Evolutionary conservation across 2,113 vertebrate species (phyloP), one percentile per base, ranked within the genome.

Genomic region (Calidris pygmaea): DNA sequence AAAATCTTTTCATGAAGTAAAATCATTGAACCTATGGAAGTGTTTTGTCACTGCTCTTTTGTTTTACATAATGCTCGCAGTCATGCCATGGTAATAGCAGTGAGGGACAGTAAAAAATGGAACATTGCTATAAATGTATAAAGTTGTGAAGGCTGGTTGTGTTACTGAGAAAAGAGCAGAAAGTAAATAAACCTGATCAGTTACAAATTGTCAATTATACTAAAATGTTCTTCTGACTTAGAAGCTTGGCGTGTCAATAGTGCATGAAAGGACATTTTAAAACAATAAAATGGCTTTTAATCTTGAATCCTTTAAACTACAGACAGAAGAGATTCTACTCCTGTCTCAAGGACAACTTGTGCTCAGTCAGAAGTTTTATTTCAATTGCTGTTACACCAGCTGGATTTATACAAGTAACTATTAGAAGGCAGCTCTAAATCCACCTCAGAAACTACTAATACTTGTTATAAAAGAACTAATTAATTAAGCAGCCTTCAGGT

Each of bases 141-240:
- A 87, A 89, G 23, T 63, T 81, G 26, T 34, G 53, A 82, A 72
- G 34, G 58, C 26, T 72, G 70, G n/a, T 45, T 85, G 16, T 90
- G 39, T 85, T 59, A 82, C 3, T 58, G 74, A 56, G 56, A 77
- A 90, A 56, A 58, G 30, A 52, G 35, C 34, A 60, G 66, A 82
- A 85, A 85, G 77, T 53, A 93, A 96, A 89, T 82, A 62, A 96
- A 85, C 73, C 89, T 72, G 60, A 72, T 93, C 43, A 29, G 74
- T 95, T 83, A 91, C 71, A 68, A 91, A 91, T 50, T 75, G 47
- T 85, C 87, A 78, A 47, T 93, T 91, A 89, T n/a, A 92, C 73
- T 66, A 83, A 73, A 93, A 50, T 62, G 17, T 66, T 77, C 43
- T 66, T 76, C 47, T 82, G 91, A 37, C 79, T 92, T 82, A 73